These are phyloP conservation scores for Siniperca obscura DNA, from an alignment of 2,797 vertebrate species.

Conservation along the genomic window DNA sequence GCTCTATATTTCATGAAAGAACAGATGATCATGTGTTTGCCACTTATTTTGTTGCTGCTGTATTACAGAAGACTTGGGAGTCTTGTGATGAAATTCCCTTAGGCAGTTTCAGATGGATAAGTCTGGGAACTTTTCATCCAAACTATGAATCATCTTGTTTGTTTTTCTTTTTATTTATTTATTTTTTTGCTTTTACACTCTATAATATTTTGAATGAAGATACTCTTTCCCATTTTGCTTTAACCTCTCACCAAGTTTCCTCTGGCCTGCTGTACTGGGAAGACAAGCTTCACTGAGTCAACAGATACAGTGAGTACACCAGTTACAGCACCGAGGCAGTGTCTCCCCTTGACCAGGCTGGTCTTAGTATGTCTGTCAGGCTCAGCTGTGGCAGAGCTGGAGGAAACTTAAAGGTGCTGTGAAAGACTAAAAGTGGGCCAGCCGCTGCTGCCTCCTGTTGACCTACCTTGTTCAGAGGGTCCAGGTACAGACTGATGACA, in stretches of 20 bases:
- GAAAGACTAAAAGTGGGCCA: constrained; percentile 91
- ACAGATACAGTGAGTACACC: constrained; percentile 42
- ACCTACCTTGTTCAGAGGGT: constrained; percentile 86
- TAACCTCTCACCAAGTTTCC: constrained; percentile 38
- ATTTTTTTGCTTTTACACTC: constrained; percentile 5
- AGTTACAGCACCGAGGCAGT: constrained; percentile 37
- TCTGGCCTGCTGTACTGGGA: constrained; percentile 32
- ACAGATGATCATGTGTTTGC: constrained; percentile 65
- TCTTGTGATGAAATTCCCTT: constrained; percentile 73
- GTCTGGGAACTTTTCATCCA: constrained; percentile 64
- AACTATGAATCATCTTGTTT: constrained; percentile 58
- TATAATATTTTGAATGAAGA: constrained; percentile 34
- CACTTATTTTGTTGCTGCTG: constrained; percentile 61
- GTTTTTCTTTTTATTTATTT: constrained; percentile 18
- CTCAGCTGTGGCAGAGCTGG: constrained; percentile 66
- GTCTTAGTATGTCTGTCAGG: constrained; percentile 69
- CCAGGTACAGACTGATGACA: constrained; percentile 87
- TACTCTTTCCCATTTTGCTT: constrained; percentile 20
- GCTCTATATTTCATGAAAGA: constrained; percentile 65
- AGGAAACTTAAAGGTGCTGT: constrained; percentile 87
- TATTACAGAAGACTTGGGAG: constrained; percentile 62
- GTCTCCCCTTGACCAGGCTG: constrained; percentile 60
- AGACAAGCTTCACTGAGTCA: constrained; percentile 61
- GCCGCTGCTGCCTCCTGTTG: constrained; percentile 81
- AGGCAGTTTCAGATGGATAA: constrained; percentile 64